Conservation (phyloP, 1,140 invertebrate species). For the Cherax destructor region DNA sequence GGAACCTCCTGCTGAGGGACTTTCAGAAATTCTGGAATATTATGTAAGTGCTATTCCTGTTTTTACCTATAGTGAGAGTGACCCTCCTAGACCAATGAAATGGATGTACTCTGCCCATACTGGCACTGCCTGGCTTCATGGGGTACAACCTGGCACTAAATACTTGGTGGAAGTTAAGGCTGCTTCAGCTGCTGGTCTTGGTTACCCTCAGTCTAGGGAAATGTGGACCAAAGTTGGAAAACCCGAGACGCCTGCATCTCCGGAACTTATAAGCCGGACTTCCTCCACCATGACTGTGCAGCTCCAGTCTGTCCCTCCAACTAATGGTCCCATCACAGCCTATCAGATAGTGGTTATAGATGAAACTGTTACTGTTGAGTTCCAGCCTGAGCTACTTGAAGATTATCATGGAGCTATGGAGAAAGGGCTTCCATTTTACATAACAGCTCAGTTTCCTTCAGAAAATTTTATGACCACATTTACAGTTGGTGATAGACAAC, state of each 20-base stretch:
- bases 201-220: conserved; percentile 77
- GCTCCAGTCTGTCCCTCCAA: conserved; percentile 81
- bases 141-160: conserved; percentile 83
- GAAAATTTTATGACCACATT: conserved; percentile 78
- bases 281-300: conserved; percentile 80
- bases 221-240: conserved; percentile 83
- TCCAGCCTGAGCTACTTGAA: conserved; percentile 79
- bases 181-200: conserved; percentile 79
- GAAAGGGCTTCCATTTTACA: conserved; percentile 84
- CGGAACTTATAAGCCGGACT: conserved; percentile 80
- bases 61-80: conserved; percentile 63
- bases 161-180: conserved; percentile 84
- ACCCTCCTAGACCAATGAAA: conserved; percentile 25
- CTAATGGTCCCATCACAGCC: conserved; percentile 84
- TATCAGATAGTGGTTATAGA: conserved; percentile 85
- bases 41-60: conserved; percentile 49
- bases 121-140: conserved; percentile 72
- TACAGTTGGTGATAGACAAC: conserved; percentile 84
- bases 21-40: conserved; percentile 61
- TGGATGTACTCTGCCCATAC: conserved; percentile 50
- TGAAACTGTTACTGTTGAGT: conserved; percentile 78
- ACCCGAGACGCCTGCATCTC: conserved; percentile 82
- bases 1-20: conserved; percentile 58
- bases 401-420: conserved; percentile 79
- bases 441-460: conserved; percentile 84